Conservation (phyloP, 2,797 vertebrate species). For the Sebastes goodei region DNA sequence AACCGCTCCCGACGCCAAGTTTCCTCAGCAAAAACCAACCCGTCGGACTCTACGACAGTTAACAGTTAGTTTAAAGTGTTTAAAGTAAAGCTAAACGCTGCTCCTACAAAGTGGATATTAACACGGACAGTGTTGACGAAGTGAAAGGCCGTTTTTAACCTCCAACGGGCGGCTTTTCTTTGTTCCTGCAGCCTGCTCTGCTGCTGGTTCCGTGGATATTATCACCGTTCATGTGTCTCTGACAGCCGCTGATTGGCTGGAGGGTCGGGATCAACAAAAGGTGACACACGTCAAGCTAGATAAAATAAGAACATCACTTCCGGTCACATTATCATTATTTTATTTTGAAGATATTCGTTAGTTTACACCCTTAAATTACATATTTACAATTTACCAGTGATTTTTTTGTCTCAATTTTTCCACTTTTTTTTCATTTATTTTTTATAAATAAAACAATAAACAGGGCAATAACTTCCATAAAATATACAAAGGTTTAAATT, state of each 20-base stretch:
- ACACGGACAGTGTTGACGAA: background rate
- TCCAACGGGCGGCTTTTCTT: constrained; percentile 55
- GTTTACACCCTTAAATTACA: too few relatives aligned
- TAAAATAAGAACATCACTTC: background rate
- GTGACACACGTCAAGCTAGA: constrained; percentile 57
- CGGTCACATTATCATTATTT: background rate
- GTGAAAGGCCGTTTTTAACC: background rate
- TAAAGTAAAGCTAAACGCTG: background rate
- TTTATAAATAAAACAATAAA: too few relatives aligned
- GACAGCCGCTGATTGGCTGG: constrained; percentile 78
- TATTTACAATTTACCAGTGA: too few relatives aligned
- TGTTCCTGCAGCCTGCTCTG: constrained; percentile 64
- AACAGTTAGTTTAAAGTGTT: background rate
- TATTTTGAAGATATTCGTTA: too few relatives aligned
- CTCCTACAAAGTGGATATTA: background rate
- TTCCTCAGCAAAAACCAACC: constrained; percentile 14
- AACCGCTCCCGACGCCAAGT: constrained; percentile 54
- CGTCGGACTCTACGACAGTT: background rate
- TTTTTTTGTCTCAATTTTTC: too few relatives aligned
- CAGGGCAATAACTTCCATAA: too few relatives aligned
- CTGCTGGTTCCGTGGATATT: constrained; percentile 46
- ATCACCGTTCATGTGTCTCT: constrained; percentile 66
- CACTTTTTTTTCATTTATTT: too few relatives aligned
- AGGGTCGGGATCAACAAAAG: constrained; percentile 70
- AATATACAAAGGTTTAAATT: too few relatives aligned